Evolutionary conservation across 92 coral and sea anemone genomes (phyloP), one percentile per base, ranked within the genome.

Genomic region (Desmophyllum pertusum): DNA sequence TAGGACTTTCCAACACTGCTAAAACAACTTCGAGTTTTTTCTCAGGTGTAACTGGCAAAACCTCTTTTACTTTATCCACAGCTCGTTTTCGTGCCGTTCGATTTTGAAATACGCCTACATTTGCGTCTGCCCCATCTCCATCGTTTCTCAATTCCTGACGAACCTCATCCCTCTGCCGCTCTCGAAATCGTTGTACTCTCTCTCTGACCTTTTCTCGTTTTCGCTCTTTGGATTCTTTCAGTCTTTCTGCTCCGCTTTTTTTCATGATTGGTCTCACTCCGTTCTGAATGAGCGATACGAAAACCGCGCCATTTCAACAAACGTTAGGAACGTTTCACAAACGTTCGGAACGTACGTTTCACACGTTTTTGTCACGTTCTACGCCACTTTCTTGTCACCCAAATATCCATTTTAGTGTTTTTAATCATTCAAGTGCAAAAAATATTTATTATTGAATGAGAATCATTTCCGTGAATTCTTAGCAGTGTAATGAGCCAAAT

Each of bases 1-100:
- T 45, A 30, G 89, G 53, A 52, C 80, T 85, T 14, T 73, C 69
- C 68, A 85, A 73, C 53, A 85, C 35, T 57, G 73, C 30, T 29
- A 48, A 41, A 25, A 85, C 73, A 27, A 85, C 79, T 46, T 73
- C 84, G 15, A 33, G 40, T 45, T 55, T 77, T 42, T 70, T 69
- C n/a, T 62, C 36, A 4, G 73, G 80, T 14, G 62, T 77, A 57
- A 23, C 50, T 77, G 89, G 80, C 41, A 85, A 74, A 53, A 23
- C 71, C 27, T 41, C 70, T 46, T 73, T 81, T 5, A 74, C 90
- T 30, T 69, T 39, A 21, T 80, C 79, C 29, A 85, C 50, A 5
- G 79, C 85, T 78, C 84, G 37, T 61, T 77, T 70, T 70, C 23
- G 5, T 35, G 78, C 51, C 35, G 45, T 59, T 69, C 80, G 55